phyloP scores from a whole-genome alignment of 1,140 invertebrate species.

The Linepithema humile region DNA sequence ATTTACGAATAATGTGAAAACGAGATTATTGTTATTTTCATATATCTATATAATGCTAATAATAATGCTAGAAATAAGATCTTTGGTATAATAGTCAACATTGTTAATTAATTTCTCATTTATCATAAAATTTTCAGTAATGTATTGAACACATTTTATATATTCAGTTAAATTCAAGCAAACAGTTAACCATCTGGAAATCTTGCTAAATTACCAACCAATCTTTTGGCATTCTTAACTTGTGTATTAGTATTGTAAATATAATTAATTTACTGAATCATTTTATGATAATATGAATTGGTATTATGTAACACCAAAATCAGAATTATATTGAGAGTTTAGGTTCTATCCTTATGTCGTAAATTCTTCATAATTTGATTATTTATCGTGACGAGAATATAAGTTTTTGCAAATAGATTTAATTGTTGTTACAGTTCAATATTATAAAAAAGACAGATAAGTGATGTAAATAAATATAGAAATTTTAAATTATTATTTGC shows the following conservation, averaged over 20 bases:
- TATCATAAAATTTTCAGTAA: constrained; percentile 5
- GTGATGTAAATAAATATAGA: constrained; percentile 5
- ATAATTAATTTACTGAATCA: constrained; percentile 26
- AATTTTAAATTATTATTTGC: background rate
- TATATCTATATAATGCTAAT: background rate
- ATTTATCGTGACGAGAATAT: background rate
- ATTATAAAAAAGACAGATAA: background rate
- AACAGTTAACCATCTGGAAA: background rate
- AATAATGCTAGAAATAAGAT: background rate
- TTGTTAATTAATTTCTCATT: background rate
- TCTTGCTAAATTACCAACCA: constrained; percentile 11
- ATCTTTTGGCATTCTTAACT: background rate
- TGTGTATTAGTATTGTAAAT: background rate
- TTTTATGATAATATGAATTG: constrained; percentile 26
- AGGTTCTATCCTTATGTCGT: constrained; percentile 1
- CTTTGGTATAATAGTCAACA: background rate
- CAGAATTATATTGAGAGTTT: background rate
- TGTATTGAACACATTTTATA: constrained; percentile 13
- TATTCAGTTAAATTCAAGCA: background rate
- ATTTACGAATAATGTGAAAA: background rate
- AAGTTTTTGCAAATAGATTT: background rate
- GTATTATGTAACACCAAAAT: constrained; percentile 44
- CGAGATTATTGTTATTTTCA: background rate
- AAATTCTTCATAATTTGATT: constrained; percentile 10
- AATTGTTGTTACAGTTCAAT: background rate